Conservation (phyloP, 2,888 invertebrate genomes). For the Itoplectis maculator region DNA sequence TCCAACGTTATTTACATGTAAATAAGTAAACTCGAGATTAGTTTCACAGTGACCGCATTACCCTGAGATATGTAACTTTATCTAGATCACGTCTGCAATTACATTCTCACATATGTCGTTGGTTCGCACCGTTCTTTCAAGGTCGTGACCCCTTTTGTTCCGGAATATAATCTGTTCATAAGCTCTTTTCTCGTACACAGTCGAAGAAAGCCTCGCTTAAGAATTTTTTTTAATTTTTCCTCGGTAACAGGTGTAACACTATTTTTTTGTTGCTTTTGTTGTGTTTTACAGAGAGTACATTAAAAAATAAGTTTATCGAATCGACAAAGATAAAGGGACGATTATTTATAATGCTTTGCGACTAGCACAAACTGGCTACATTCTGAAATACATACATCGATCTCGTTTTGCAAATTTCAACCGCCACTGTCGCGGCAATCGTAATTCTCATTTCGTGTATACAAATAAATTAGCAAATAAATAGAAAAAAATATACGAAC, state of each 20-base stretch:
- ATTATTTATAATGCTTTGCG: conserved; percentile 71
- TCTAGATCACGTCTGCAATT: conserved; percentile 56
- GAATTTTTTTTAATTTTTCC: conserved; percentile 28
- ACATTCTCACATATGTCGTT: conserved; percentile 53
- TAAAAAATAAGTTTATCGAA: conserved; percentile 63
- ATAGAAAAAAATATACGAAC: conserved; percentile 55
- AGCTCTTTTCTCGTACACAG: conserved; percentile 51
- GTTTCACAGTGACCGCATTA: conserved; percentile 63
- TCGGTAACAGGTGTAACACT: conserved; percentile 27
- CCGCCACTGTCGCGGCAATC: not conserved
- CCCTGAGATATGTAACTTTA: conserved; percentile 73
- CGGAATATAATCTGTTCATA: conserved; percentile 52
- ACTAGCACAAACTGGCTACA: conserved; percentile 77
- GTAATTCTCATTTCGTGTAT: conserved; percentile 55
- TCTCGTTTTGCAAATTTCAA: conserved; percentile 45
- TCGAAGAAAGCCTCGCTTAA: conserved; percentile 45
- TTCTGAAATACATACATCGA: conserved; percentile 63
- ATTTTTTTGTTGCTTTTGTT: conserved; percentile 23
- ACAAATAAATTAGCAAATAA: conserved; percentile 59
- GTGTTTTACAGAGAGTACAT: conserved; percentile 50
- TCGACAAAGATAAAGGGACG: conserved; percentile 61
- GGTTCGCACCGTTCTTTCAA: conserved; percentile 33
- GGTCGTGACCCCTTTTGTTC: conserved; percentile 43
- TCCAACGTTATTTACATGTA: not conserved
- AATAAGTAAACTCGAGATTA: conserved; percentile 36